phyloP scores from a whole-genome alignment of 2,113 vertebrate species.

The Petroica traversi region DNA sequence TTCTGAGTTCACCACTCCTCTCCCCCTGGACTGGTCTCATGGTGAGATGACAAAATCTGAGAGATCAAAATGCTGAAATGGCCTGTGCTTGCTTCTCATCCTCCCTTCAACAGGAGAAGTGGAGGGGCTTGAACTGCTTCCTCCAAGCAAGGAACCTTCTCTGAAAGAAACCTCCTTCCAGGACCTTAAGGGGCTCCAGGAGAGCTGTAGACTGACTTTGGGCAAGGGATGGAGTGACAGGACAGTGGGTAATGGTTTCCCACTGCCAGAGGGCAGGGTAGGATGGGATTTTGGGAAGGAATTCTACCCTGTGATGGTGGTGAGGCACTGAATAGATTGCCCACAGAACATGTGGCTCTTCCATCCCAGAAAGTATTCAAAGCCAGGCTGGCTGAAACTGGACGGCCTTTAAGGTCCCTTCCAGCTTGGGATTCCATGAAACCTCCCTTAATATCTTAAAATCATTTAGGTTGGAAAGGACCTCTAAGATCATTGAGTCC shows the following conservation, averaged over 20 bases:
- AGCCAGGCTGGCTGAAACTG: background rate
- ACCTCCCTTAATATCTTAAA: background rate
- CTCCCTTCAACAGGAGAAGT: background rate
- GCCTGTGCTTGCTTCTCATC: background rate
- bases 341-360: background rate
- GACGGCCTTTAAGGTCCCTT: background rate
- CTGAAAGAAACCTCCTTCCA: background rate
- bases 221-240: background rate
- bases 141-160: background rate
- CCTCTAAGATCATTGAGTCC: background rate
- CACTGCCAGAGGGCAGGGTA: accelerated
- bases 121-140: background rate
- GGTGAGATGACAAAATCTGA: background rate
- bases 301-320: accelerated
- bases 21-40: background rate
- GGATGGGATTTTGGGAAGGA: background rate
- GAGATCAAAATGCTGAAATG: background rate
- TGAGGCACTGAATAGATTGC: accelerated
- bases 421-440: background rate
- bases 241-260: background rate
- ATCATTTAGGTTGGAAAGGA: background rate
- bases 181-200: background rate
- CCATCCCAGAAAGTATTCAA: background rate
- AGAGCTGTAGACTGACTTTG: background rate
- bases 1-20: background rate